Conservation (phyloP, 2,113 vertebrate genomes). For the Ochotona curzoniae region DNA sequence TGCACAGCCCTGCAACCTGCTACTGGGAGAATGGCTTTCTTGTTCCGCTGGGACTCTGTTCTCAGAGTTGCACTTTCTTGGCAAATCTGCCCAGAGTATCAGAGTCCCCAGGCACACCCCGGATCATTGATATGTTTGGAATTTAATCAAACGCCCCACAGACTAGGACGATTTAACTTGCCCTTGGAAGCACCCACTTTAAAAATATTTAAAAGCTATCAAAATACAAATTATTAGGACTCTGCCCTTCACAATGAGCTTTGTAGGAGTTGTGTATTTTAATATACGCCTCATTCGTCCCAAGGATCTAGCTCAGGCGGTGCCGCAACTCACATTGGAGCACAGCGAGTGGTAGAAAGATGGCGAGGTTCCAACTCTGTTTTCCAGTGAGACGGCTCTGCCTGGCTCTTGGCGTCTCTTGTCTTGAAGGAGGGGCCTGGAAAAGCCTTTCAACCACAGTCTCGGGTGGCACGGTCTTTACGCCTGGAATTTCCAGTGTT, state of each 20-base stretch:
- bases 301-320: conserved; percentile 73
- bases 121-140: conserved; percentile 75
- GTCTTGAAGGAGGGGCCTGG: background rate
- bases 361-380: conserved; percentile 57
- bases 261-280: conserved; percentile 76
- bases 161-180: conserved; percentile 66
- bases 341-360: conserved; percentile 63
- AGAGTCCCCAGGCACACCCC: background rate
- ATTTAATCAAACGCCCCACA: conserved; percentile 72
- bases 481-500: background rate
- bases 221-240: conserved; percentile 70
- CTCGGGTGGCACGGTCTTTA: background rate
- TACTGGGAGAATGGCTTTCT: conserved; percentile 62
- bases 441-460: background rate
- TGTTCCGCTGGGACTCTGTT: conserved; percentile 31
- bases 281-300: conserved; percentile 45
- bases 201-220: conserved; percentile 77
- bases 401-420: background rate
- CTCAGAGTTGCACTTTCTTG: conserved; percentile 72
- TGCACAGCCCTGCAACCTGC: background rate
- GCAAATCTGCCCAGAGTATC: background rate
- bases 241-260: conserved; percentile 56
- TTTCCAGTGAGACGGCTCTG: conserved; percentile 55
- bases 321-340: conserved; percentile 71
- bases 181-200: conserved; percentile 45